Conservation (phyloP, 2,888 invertebrate species). For the Blastobasis lacticolella region DNA sequence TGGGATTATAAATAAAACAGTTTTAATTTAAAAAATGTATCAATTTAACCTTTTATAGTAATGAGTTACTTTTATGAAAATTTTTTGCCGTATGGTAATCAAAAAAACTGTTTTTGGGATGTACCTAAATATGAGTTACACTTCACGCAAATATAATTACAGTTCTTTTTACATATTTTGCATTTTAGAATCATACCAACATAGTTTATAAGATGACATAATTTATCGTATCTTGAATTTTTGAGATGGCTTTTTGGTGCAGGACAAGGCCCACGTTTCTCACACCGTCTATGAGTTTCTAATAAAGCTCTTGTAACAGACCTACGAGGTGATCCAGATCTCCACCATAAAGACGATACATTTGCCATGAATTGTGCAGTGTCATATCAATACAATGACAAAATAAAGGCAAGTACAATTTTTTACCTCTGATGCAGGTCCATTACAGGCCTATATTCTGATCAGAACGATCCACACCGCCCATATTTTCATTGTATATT, state of each 20-base stretch:
- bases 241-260: background rate
- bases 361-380: background rate
- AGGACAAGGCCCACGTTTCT: background rate
- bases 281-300: background rate
- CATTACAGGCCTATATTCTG: slow-evolving; percentile 1
- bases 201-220: background rate
- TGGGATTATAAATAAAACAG: too few species aligned
- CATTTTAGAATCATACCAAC: background rate
- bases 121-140: too few species aligned
- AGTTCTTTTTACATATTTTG: background rate
- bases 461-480: slow-evolving; percentile 1
- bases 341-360: background rate
- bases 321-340: background rate
- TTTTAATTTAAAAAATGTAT: too few species aligned
- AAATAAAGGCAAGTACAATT: background rate
- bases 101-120: background rate
- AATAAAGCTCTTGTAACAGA: background rate
- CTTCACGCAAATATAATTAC: background rate
- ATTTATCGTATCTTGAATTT: background rate
- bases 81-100: background rate
- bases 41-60: too few species aligned
- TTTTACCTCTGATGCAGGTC: background rate
- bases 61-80: too few species aligned
- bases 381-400: background rate
- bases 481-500: slow-evolving; percentile 2